These are phyloP conservation scores for Crotalus horridus DNA, from an alignment of 2,113 vertebrate species.

Conservation along the genomic window DNA sequence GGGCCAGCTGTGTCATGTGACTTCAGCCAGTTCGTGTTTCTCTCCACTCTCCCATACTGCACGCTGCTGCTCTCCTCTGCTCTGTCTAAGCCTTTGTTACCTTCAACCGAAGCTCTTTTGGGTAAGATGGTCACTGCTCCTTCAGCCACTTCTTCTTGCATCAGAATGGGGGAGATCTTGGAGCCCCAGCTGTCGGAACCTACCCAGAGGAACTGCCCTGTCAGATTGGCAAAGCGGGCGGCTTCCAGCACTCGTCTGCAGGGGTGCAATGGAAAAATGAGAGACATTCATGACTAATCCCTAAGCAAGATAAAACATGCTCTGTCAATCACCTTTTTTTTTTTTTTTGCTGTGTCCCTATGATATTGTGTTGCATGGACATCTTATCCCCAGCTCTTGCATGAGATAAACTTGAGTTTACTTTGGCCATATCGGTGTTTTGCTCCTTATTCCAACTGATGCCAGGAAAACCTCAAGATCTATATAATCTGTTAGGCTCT, in stretches of 20 bases:
- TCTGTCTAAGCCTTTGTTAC: constrained; percentile 50
- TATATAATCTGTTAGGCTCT: not conserved
- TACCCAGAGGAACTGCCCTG: constrained; percentile 87
- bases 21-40: not conserved
- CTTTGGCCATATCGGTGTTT: not conserved
- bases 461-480: not conserved
- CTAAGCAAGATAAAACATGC: not conserved
- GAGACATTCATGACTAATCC: not conserved
- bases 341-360: not conserved
- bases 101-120: constrained; percentile 81
- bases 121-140: constrained; percentile 87
- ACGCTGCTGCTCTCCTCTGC: not conserved
- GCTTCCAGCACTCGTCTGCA: constrained; percentile 83
- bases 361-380: not conserved
- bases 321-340: not conserved
- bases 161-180: constrained; percentile 81
- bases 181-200: constrained; percentile 92
- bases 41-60: too few relatives aligned
- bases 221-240: constrained; percentile 77
- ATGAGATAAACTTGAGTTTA: not conserved
- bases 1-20: not conserved
- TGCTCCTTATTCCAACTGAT: not conserved
- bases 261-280: not conserved
- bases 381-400: not conserved
- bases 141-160: constrained; percentile 79